A percentile compares a stretch with the other conserved stretches of the same genome.
Conservation (phyloP, 2,888 invertebrate species). For the Parnassius glacialis region DNA sequence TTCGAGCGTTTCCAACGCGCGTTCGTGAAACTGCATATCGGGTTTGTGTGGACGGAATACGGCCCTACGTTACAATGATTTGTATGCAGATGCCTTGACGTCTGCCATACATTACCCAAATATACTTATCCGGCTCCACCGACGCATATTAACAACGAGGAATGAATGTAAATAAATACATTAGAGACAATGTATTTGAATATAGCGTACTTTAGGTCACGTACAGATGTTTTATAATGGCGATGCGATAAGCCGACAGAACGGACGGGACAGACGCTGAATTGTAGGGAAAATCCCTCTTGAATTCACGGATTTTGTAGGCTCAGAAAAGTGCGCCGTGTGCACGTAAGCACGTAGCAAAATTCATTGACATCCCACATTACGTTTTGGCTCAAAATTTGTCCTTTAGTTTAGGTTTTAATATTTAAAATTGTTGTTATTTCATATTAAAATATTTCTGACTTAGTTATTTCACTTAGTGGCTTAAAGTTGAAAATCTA, state of each 20-base stretch:
- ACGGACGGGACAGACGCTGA: neutral
- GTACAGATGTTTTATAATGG: neutral
- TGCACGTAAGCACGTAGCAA: neutral
- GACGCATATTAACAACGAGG: slow-evolving; percentile 34
- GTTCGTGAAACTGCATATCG: neutral
- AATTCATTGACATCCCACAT: neutral
- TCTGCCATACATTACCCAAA: slow-evolving; percentile 45
- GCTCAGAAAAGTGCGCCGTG: too few relatives aligned
- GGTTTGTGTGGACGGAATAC: slow-evolving; percentile 2
- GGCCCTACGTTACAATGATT: slow-evolving; percentile 11
- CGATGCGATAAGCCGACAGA: slow-evolving; percentile 4
- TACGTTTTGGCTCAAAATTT: too few relatives aligned
- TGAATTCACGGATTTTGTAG: slow-evolving; percentile 1
- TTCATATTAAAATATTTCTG: too few relatives aligned
- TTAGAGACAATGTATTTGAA: slow-evolving; percentile 5
- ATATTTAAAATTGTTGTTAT: neutral
- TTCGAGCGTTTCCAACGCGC: slow-evolving; percentile 9
- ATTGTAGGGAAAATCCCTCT: neutral
- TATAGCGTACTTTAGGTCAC: neutral
- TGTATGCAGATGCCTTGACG: slow-evolving; percentile 28
- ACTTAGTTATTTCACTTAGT: neutral
- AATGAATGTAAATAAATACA: slow-evolving; percentile 28
- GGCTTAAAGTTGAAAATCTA: neutral
- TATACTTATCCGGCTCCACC: slow-evolving; percentile 41
- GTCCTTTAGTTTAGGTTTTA: neutral